Conservation (phyloP, 2,113 vertebrate species). For the Emydura subglobosa region DNA sequence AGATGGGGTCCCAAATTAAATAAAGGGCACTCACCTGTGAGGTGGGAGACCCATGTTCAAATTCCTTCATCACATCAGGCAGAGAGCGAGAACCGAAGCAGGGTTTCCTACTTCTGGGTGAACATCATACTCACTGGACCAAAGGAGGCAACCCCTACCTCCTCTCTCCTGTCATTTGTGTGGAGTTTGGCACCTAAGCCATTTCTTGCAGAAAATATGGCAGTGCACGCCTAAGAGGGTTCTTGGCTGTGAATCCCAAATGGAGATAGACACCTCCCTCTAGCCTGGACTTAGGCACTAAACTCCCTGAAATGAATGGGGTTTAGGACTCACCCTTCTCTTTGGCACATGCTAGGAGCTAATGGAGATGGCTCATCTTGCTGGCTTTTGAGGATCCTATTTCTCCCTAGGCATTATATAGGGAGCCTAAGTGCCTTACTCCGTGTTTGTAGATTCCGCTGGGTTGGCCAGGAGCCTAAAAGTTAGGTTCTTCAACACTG, state of each 20-base stretch:
- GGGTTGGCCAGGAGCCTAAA: background rate
- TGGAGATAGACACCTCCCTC: background rate
- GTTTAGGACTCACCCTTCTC: background rate
- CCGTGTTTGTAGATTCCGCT: background rate
- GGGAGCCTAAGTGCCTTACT: background rate
- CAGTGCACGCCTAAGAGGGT: background rate
- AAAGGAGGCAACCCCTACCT: background rate
- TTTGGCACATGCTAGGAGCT: background rate
- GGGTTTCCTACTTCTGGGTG: background rate
- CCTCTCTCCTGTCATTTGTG: background rate
- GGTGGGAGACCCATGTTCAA: background rate
- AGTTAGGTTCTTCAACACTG: background rate
- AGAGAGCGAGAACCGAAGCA: background rate
- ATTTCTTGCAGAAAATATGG: background rate
- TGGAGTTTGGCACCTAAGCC: background rate
- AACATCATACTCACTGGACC: background rate
- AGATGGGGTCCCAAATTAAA: background rate
- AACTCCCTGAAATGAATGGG: background rate
- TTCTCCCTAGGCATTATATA: background rate
- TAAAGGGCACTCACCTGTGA: background rate
- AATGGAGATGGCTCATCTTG: background rate
- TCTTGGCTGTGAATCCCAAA: background rate
- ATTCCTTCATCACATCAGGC: background rate
- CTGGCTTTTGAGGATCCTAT: background rate
- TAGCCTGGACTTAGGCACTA: background rate